Percentiles rank a stretch among this genome's conserved stretches.
These are phyloP conservation scores for Zoanthus solanderi DNA, from an alignment of 92 coral and sea anemone genomes.

Conservation along the genomic window DNA sequence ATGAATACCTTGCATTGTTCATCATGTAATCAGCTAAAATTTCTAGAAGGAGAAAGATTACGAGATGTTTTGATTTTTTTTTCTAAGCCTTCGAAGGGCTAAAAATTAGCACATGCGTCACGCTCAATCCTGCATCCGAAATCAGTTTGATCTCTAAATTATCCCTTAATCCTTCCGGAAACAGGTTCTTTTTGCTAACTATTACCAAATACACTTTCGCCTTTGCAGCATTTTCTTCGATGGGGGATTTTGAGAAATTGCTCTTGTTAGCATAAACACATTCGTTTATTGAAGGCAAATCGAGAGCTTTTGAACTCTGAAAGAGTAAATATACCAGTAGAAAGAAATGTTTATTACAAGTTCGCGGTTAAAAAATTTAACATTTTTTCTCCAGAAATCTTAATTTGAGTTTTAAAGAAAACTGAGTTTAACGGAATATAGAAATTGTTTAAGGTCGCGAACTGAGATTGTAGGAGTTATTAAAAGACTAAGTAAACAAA, in stretches of 20 bases:
- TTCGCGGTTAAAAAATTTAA: neutral
- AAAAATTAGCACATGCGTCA: conserved; percentile 45
- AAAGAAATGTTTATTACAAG: conserved; percentile 25
- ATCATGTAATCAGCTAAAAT: conserved; percentile 48
- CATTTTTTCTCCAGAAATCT: neutral
- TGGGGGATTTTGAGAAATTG: conserved; percentile 63
- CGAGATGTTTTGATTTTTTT: conserved; percentile 18
- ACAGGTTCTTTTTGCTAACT: conserved; percentile 72
- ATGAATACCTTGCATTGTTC: conserved; percentile 46
- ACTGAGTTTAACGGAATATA: neutral
- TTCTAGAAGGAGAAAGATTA: conserved; percentile 4
- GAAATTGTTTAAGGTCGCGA: neutral
- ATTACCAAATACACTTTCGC: conserved; percentile 56
- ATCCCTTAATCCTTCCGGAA: conserved; percentile 80
- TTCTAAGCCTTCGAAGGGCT: neutral
- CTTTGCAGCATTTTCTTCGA: conserved; percentile 56
- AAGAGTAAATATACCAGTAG: conserved; percentile 49
- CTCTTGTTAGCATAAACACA: conserved; percentile 50
- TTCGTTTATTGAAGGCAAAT: conserved; percentile 27
- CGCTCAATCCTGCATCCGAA: conserved; percentile 44
- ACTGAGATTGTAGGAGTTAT: neutral
- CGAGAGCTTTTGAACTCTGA: conserved; percentile 2
- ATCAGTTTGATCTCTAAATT: conserved; percentile 73
- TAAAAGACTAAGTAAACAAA: conserved; percentile 9
- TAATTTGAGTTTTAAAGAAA: conserved; percentile 10